Evolutionary conservation across 2,113 vertebrate genomes (phyloP).

Genomic region (Clarias gariepinus): DNA sequence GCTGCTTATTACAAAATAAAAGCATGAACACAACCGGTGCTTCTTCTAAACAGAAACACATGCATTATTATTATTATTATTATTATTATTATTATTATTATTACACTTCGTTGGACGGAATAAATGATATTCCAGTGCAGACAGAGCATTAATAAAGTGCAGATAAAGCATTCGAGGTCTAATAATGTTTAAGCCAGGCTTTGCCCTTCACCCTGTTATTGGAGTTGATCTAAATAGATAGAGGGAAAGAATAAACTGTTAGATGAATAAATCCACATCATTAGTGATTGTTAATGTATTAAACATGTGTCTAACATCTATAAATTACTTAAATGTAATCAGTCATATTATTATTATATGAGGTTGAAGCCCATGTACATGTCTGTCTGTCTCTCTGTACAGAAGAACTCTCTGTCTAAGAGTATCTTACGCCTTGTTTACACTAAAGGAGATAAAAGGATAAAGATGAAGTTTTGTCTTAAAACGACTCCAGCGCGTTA

Average conservation of each 20-base stretch:
- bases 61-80: neutral
- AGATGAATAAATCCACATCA: neutral
- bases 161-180: neutral
- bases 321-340: neutral
- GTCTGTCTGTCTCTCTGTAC: too few relatives aligned
- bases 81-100: neutral
- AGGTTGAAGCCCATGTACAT: too few relatives aligned
- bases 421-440: too few relatives aligned
- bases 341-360: too few relatives aligned
- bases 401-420: too few relatives aligned
- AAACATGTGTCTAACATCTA: neutral
- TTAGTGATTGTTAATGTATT: neutral
- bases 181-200: neutral
- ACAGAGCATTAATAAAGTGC: neutral
- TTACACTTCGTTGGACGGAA: neutral
- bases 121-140: neutral
- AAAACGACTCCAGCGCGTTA: too few relatives aligned
- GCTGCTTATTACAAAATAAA: neutral
- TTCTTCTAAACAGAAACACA: neutral
- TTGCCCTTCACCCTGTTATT: conserved; percentile 4
- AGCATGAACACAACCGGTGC: neutral
- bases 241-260: neutral
- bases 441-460: too few relatives aligned
- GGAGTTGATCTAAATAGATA: neutral
- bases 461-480: too few relatives aligned